Base-by-base conservation (phyloP, 1,140 invertebrate genomes). In the Glossosoma conforme region DNA sequence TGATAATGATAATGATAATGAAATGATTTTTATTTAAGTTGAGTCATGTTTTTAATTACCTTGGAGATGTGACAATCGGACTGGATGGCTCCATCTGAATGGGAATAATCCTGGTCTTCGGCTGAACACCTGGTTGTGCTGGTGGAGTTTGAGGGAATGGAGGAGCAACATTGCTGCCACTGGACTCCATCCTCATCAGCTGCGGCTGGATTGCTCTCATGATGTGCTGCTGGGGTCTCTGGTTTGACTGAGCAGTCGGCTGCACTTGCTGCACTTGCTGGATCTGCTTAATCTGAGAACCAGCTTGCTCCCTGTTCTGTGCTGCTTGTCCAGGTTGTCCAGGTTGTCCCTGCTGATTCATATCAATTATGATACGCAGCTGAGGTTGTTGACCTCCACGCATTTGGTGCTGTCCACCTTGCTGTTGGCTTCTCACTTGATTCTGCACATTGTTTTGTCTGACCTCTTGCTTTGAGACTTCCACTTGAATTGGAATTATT, bases 51-150 rank as follows among this genome's bases (percentile, higher is more conserved):
- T 33, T 11, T 30, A 51, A n/a, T 44, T 54, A 58, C 56, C 56
- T 58, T 19, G 56, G 56, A 24, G 52, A 30, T 18, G 52, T 47
- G 5, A 52, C 48, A 22, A 35, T 48, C 19, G 56, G 56, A 44
- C 56, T 58, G 8, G 56, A 52, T 11, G 68, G 66, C 66, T 75
- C 72, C 59, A 75, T 70, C 56, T 75, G 72, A 47, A 75, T 75
- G n/a, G 72, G 72, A 60, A 75, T 75, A 62, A 75, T 75, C 54
- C 72, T 64, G n/a, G 70, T 72, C 58, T 67, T 73, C 11, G 70
- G 69, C 45, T 71, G 69, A 58, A 52, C 36, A 68, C 63, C 42
- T 66, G 62, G 38, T 48, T 44, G 13, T 11, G 64, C 30, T 10
- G 62, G 60, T 6, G 72, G 69, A 44, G 71, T 58, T 4, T 72